Percentiles rank a stretch among this genome's conserved stretches.
Conservation (phyloP, 1,140 invertebrate species). For the Lepeophtheirus salmonis region DNA sequence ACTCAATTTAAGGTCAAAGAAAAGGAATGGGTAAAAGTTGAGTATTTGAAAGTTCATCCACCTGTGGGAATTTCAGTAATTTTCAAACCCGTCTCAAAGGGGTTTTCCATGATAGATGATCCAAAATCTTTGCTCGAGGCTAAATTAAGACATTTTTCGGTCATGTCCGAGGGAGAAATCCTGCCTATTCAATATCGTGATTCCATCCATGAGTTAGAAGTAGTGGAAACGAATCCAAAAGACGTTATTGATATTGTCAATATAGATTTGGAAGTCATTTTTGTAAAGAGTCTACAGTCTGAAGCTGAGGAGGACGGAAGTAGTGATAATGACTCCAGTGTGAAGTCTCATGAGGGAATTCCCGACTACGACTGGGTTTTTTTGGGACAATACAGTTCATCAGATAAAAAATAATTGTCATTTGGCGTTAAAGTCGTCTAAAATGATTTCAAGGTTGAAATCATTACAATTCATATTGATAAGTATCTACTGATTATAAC, state of each 20-base stretch:
- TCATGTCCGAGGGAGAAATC: background rate
- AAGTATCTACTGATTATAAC: too few relatives aligned
- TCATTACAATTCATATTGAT: too few relatives aligned
- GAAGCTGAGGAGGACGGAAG: background rate
- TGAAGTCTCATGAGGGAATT: background rate
- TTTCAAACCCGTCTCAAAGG: background rate
- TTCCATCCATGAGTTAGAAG: background rate
- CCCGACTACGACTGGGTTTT: background rate
- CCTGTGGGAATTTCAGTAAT: background rate
- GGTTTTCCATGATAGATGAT: background rate
- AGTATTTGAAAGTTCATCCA: background rate
- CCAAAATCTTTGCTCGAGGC: background rate
- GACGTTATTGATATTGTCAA: background rate
- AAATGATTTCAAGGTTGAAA: too few relatives aligned
- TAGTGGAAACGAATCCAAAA: background rate
- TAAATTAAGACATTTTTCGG: background rate
- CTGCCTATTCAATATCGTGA: background rate
- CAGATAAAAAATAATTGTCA: background rate
- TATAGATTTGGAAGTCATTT: background rate
- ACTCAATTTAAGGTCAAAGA: background rate
- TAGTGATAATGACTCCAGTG: background rate
- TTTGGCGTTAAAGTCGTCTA: too few relatives aligned
- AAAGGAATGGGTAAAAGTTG: background rate
- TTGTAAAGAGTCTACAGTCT: background rate
- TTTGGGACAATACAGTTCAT: background rate